These are phyloP conservation scores for Tenualosa thibaudeaui DNA, from an alignment of 2,797 vertebrate species.

Conservation along the genomic window DNA sequence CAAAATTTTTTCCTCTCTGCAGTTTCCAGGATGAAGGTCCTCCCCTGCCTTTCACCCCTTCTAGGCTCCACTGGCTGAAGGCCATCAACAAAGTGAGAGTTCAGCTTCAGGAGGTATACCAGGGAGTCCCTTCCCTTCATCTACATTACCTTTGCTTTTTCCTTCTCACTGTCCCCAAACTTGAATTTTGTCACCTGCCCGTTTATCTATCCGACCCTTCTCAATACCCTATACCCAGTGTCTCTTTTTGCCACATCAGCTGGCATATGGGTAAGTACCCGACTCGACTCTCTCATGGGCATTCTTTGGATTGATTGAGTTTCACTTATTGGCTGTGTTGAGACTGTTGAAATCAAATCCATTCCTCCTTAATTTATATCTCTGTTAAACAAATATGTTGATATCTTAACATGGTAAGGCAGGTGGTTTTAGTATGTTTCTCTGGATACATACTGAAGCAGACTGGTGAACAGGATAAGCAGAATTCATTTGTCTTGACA, in stretches of 20 bases:
- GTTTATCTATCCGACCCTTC: constrained; percentile 18
- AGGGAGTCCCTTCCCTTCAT: constrained; percentile 50
- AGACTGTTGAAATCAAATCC: not conserved
- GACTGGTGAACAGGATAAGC: not conserved
- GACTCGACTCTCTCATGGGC: constrained; percentile 15
- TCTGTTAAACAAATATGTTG: not conserved
- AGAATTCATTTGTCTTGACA: not conserved
- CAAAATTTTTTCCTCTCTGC: not conserved
- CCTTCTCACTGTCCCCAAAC: not conserved
- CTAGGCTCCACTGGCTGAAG: constrained; percentile 90
- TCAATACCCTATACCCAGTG: not conserved
- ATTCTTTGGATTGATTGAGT: constrained; percentile 54
- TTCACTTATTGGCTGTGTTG: constrained; percentile 38
- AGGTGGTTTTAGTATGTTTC: not conserved
- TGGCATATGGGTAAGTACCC: constrained; percentile 38
- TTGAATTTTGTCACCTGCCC: constrained; percentile 14
- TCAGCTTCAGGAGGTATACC: constrained; percentile 90
- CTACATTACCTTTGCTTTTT: constrained; percentile 15
- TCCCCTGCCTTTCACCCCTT: constrained; percentile 79
- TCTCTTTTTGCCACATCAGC: not conserved
- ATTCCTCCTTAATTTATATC: not conserved
- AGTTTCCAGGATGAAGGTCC: constrained; percentile 75
- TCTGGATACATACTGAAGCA: not conserved
- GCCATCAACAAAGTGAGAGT: constrained; percentile 94
- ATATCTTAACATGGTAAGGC: not conserved